Evolutionary conservation across 2,888 invertebrate genomes (phyloP).

Genomic region (Cheilosia scutellata): DNA sequence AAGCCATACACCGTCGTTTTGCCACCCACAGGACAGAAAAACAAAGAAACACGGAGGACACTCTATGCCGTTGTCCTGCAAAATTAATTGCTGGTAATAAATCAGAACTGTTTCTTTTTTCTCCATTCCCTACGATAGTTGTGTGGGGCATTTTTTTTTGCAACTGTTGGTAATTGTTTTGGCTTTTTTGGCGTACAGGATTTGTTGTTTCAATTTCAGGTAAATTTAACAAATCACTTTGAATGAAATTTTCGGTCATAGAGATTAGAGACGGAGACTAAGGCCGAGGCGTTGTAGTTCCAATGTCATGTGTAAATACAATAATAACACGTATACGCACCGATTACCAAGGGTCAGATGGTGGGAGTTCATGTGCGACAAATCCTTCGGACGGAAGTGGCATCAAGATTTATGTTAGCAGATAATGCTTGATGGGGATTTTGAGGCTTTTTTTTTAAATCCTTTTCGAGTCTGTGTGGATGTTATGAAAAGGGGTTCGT

Average conservation of each 20-base stretch:
- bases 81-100: constrained; percentile 74
- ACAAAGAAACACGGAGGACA: constrained; percentile 39
- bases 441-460: neutral
- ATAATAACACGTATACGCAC: constrained; percentile 34
- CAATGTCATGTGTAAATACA: constrained; percentile 38
- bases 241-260: constrained; percentile 24
- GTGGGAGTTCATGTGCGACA: constrained; percentile 13
- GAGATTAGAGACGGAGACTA: neutral
- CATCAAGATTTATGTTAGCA: constrained; percentile 36
- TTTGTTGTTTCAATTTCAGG: constrained; percentile 68
- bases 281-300: constrained; percentile 12
- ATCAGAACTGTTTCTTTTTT: constrained; percentile 69
- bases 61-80: constrained; percentile 54
- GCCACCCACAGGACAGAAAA: constrained; percentile 58
- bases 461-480: neutral
- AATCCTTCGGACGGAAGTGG: constrained; percentile 40
- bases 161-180: constrained; percentile 61
- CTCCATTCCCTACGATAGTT: neutral
- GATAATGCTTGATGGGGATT: constrained; percentile 5
- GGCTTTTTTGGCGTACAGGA: constrained; percentile 13
- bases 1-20: constrained; percentile 42
- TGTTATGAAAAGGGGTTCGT: neutral
- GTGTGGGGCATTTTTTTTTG: constrained; percentile 40
- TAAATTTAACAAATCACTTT: constrained; percentile 68
- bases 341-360: constrained; percentile 6